Conservation (phyloP, 2,888 invertebrate genomes). For the Drosophila ustulata region DNA sequence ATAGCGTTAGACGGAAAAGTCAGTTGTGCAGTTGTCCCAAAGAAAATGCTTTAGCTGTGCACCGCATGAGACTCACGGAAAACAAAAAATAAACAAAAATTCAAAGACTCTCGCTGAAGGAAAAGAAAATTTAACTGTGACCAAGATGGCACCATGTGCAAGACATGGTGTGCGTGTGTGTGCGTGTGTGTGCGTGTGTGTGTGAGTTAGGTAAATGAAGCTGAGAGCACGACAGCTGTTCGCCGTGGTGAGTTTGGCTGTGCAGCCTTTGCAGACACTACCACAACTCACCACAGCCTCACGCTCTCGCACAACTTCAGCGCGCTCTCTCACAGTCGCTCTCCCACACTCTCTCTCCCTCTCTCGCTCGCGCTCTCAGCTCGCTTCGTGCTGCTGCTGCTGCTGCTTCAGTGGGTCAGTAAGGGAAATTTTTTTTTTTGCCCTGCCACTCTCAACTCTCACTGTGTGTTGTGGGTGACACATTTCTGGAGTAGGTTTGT, state of each 20-base stretch:
- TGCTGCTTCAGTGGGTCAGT: conserved; percentile 63
- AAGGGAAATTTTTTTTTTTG: conserved; percentile 63
- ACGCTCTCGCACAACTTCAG: neutral
- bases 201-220: conserved; percentile 47
- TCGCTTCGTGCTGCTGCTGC: conserved; percentile 24
- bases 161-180: conserved; percentile 21
- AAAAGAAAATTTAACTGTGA: conserved; percentile 44
- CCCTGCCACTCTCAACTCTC: conserved; percentile 32
- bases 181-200: conserved; percentile 25
- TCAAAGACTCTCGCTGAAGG: neutral
- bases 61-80: conserved; percentile 56
- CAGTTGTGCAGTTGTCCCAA: conserved; percentile 49
- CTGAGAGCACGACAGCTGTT: conserved; percentile 70
- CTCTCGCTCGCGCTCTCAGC: conserved; percentile 1
- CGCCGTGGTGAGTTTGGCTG: conserved; percentile 51
- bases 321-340: neutral
- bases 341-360: conserved; percentile 7
- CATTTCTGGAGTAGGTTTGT: conserved; percentile 56
- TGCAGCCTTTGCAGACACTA: conserved; percentile 54
- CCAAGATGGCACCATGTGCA: conserved; percentile 57
- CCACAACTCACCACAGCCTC: conserved; percentile 55
- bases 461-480: conserved; percentile 63
- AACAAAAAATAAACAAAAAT: conserved; percentile 14
- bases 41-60: conserved; percentile 58
- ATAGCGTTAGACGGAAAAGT: conserved; percentile 64